Percentiles rank a stretch among this genome's conserved stretches.
Evolutionary conservation across 2,888 invertebrate genomes (phyloP).

Genomic region (Tetropium fuscum): DNA sequence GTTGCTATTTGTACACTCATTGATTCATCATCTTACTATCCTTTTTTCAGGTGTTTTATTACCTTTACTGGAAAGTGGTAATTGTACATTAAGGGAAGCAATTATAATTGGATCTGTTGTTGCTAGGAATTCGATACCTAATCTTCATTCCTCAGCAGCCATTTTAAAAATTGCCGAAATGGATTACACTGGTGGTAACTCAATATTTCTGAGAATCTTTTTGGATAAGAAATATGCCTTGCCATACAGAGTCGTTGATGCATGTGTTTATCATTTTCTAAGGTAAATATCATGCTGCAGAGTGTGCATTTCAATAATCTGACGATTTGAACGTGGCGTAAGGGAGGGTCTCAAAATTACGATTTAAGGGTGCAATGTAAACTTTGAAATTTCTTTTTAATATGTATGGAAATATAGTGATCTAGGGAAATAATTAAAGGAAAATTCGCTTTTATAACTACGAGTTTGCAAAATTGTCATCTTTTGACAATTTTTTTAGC

Average conservation of each 20-base stretch:
- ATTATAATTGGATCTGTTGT: conserved; percentile 94
- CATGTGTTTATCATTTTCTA: conserved; percentile 93
- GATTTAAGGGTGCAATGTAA: too few species aligned
- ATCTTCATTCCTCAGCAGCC: conserved; percentile 95
- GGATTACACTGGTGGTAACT: conserved; percentile 96
- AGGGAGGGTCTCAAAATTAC: too few species aligned
- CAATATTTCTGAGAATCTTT: conserved; percentile 92
- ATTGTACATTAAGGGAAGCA: conserved; percentile 95
- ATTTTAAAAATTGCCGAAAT: conserved; percentile 96
- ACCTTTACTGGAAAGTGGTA: conserved; percentile 86
- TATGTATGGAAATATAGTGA: too few species aligned
- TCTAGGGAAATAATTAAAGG: too few species aligned
- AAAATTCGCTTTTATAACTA: too few species aligned
- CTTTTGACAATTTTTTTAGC: too few species aligned
- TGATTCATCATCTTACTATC: background rate
- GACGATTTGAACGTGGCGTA: too few species aligned
- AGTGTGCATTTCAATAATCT: background rate
- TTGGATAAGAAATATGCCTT: conserved; percentile 98
- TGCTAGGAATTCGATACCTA: conserved; percentile 91
- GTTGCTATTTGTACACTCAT: background rate
- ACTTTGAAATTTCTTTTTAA: too few species aligned
- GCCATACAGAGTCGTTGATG: conserved; percentile 95
- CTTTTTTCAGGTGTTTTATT: conserved; percentile 70
- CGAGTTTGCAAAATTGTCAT: too few species aligned
- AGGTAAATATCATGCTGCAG: conserved; percentile 70